Evolutionary conservation across 1,140 invertebrate genomes (phyloP).

Genomic region (Ceratosolen solmsi): DNA sequence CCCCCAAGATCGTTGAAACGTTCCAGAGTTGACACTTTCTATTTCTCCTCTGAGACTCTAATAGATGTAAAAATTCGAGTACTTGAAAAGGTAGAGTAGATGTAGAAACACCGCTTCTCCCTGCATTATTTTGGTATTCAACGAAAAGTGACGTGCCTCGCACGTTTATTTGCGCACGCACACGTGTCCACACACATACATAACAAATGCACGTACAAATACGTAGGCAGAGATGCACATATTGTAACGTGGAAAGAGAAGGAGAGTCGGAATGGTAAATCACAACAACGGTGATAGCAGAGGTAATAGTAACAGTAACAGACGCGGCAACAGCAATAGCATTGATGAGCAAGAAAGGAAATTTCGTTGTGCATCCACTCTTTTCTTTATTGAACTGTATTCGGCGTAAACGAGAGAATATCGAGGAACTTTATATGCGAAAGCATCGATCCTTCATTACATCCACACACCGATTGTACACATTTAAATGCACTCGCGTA

Average conservation of each 20-base stretch:
- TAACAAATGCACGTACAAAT: not conserved
- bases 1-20: not conserved
- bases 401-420: conserved; percentile 28
- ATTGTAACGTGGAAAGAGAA: not conserved
- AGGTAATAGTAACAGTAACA: not conserved
- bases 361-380: conserved; percentile 29
- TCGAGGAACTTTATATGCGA: conserved; percentile 35
- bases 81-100: not conserved
- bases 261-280: not conserved
- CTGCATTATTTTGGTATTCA: not conserved
- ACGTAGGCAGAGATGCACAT: not conserved
- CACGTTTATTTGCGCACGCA: not conserved
- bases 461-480: not conserved
- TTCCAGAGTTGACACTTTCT: not conserved
- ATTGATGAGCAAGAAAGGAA: not conserved
- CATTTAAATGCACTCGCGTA: not conserved
- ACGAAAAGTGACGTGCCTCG: not conserved
- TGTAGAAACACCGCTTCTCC: not conserved
- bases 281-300: not conserved
- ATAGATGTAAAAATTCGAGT: not conserved
- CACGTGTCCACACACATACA: too few species aligned
- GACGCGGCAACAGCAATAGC: not conserved
- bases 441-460: conserved; percentile 22
- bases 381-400: not conserved
- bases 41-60: not conserved